Base-by-base conservation (phyloP, 1,140 invertebrate species). In the Drosophila repletoides region DNA sequence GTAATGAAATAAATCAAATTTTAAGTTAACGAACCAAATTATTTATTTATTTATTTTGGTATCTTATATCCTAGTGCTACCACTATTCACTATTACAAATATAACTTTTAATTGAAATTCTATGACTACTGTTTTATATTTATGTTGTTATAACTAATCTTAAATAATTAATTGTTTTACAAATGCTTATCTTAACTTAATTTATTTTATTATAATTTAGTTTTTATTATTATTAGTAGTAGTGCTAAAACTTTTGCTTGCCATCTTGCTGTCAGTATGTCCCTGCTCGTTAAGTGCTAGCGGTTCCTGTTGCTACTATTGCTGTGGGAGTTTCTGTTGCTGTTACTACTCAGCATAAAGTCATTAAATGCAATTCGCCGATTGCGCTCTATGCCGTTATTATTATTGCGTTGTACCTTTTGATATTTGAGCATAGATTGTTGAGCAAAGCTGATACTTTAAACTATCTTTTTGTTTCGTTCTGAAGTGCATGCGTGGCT, bases 311-410 rank as follows among this genome's bases (percentile, higher is more conserved):
- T 55, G 40, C n/a, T 28, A 31, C 3, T 36, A 29, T 6, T 34
- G 34, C 6, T 43, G 36, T 0, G 53, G 49, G 9, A 45, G 40
- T 5, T 26, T 45, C 26, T 41, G 45, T 3, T 63, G n/a, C 9
- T 60, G 58, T 24, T 41, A 24, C 58, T 43, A 43, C 49, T 53
- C 36, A 75, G 67, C 74, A 80, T 67, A 76, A 81, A 81, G 76
- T 76, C 76, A 76, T 75, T 80, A 76, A 80, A 80, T 80, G 76
- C 76, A 81, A 81, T 80, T 80, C 83, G 72, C 67, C 83, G 76
- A 80, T 80, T 80, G 76, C 67, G 72, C 72, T 81, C 72, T 53
- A 46, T 71, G 40, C 38, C 60, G 60, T 53, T 76, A 69, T 63
- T 73, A 60, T 45, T 76, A 69, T 41, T 60, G 49, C 45, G 40